These are phyloP conservation scores for Tridacna crocea DNA, from an alignment of 2,888 invertebrate species.

Conservation along the genomic window DNA sequence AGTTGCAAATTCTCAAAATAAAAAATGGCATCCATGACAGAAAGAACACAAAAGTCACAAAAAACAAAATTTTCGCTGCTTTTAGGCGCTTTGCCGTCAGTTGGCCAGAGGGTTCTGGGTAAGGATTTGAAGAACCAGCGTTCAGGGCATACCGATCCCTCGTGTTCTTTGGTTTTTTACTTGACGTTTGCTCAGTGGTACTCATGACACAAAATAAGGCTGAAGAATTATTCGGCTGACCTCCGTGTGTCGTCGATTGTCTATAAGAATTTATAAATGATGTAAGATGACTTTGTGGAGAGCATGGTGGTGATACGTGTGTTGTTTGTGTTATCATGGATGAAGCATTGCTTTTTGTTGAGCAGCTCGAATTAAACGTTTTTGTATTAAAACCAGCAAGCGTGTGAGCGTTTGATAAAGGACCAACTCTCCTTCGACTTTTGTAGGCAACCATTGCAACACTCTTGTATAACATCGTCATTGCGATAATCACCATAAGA, in stretches of 20 bases:
- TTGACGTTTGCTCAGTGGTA: neutral
- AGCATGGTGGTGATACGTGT: too few relatives aligned
- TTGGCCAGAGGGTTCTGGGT: neutral
- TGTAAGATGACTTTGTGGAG: neutral
- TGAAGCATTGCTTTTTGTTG: too few relatives aligned
- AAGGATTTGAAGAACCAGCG: neutral
- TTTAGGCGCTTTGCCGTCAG: slow-evolving; percentile 40
- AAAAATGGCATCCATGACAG: slow-evolving; percentile 66
- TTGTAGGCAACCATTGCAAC: slow-evolving; percentile 59
- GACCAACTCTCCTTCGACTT: slow-evolving; percentile 29
- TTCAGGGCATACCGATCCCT: slow-evolving; percentile 5
- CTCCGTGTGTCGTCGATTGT: neutral
- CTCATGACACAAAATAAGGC: neutral
- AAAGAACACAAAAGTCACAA: slow-evolving; percentile 63
- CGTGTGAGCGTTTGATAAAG: slow-evolving; percentile 40
- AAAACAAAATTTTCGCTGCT: slow-evolving; percentile 65
- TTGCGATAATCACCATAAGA: slow-evolving; percentile 35
- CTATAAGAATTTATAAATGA: neutral
- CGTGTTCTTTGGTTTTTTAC: neutral
- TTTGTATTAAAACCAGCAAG: slow-evolving; percentile 28
- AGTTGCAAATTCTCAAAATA: slow-evolving; percentile 41
- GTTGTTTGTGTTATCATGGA: too few relatives aligned
- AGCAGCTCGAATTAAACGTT: too few relatives aligned
- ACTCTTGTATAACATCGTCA: slow-evolving; percentile 50
- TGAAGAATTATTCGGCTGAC: too few relatives aligned